Base-by-base conservation (phyloP, 2,888 invertebrate genomes). In the Coenonympha glycerion region DNA sequence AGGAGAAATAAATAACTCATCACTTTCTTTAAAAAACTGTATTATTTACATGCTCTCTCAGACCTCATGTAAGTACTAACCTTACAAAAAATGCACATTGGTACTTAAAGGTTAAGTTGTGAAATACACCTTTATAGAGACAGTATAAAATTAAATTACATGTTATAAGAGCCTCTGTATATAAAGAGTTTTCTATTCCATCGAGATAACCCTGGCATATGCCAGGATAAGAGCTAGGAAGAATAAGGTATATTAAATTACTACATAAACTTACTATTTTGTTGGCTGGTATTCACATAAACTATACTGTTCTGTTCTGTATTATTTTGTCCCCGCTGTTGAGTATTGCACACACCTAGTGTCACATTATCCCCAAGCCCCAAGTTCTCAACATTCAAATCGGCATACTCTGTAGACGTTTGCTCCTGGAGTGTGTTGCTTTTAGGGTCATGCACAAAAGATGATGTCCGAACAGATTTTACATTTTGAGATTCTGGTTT, bases 401-500 rank as follows among this genome's bases (percentile, higher is more conserved):
- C 47, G 34, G 9, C 22, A 34, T 41, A 42, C 51, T 56, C 30
- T 26, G n/a, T 31, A 45, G 13, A 33, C 26, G 57, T 49, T 13
- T 58, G 52, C 28, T 42, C 24, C 24, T 55, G 49, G 33, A 48
- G 19, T 16, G 50, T 47, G 49, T 45, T 44, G 48, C 47, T 55
- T 34, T 53, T 50, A 19, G 53, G 47, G 34, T 60, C 52, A 9
- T 52, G 36, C 15, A 54, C 34, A 47, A 52, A 53, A 41, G 52
- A 36, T 24, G 54, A 49, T 34, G 46, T 54, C 47, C 59, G 50
- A 52, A 60, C 48, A 48, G 60, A 55, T 55, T 61, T 59, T 9
- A 47, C 49, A 31, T 61, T 56, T 24, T 53, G 58, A 65, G 70
- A 65, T 64, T 71, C 70, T 33, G 55, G 16, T 55, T 57, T 55